Percentiles rank a stretch among this genome's conserved stretches.
These are phyloP conservation scores for Phengaris alcon DNA, from an alignment of 2,888 invertebrate species.

Conservation along the genomic window DNA sequence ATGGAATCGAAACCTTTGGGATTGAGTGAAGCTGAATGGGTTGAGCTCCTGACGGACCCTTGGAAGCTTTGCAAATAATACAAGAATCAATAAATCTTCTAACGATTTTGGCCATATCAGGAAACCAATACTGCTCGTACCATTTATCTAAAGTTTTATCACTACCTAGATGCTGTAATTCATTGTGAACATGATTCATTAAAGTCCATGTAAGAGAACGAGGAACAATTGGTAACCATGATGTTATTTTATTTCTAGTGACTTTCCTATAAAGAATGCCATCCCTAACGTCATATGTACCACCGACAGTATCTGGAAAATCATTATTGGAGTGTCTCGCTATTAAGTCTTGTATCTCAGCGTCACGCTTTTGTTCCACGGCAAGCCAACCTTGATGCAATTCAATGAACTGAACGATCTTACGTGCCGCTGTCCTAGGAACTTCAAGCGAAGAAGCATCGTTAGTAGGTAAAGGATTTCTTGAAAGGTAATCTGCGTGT, in stretches of 20 bases:
- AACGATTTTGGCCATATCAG: constrained; percentile 33
- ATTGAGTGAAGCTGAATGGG: not conserved
- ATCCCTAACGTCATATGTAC: not conserved
- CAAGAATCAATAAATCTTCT: constrained; percentile 34
- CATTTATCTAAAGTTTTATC: constrained; percentile 35
- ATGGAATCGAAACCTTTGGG: not conserved
- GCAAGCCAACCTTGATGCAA: not conserved
- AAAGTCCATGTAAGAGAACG: no score
- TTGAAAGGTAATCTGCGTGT: not conserved
- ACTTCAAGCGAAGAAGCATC: not conserved
- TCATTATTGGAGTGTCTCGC: not conserved
- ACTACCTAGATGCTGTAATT: constrained; percentile 34
- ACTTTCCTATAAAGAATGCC: constrained; percentile 20
- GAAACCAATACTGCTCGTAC: constrained; percentile 39
- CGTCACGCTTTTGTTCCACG: not conserved
- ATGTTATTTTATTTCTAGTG: no score
- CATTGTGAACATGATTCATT: no score
- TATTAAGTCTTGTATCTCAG: not conserved
- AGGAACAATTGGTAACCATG: no score
- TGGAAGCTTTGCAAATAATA: not conserved
- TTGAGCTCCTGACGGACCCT: not conserved
- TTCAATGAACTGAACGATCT: not conserved
- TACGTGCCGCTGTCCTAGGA: no score
- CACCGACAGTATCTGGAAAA: not conserved
- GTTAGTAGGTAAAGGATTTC: not conserved